Evolutionary conservation across 1,140 invertebrate genomes (phyloP).

Genomic region (Nebria ingens): DNA sequence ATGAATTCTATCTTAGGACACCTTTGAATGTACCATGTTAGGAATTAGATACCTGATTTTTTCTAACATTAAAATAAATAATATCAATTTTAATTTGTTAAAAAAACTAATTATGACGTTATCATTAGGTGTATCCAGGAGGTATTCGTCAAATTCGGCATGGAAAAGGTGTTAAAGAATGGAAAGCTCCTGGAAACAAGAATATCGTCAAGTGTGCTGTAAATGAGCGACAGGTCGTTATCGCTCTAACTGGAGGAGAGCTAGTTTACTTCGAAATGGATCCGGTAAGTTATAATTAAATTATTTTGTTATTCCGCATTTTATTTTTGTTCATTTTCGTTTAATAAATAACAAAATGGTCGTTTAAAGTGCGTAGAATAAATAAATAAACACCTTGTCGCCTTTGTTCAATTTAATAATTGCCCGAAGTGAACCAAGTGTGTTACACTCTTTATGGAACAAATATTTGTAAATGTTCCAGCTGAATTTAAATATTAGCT

Average conservation of each 20-base stretch:
- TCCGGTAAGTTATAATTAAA: conserved; percentile 57
- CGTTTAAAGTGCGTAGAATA: not conserved
- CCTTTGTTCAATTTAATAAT: conserved; percentile 22
- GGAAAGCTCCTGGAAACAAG: conserved; percentile 97
- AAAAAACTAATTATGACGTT: too few species aligned
- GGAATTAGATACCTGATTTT: not conserved
- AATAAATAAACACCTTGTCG: conserved; percentile 23
- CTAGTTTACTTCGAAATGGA: conserved; percentile 99
- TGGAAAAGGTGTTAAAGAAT: conserved; percentile 97
- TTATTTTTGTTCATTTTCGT: conserved; percentile 5
- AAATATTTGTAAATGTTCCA: too few species aligned
- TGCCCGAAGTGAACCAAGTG: conserved; percentile 28
- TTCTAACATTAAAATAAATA: too few species aligned
- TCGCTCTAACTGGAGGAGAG: conserved; percentile 94
- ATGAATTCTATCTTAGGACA: conserved; percentile 1
- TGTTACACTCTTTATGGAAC: conserved; percentile 2
- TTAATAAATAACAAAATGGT: not conserved
- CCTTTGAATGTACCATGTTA: not conserved
- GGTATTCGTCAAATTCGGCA: conserved; percentile 97
- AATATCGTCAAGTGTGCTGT: conserved; percentile 96
- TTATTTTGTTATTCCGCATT: not conserved
- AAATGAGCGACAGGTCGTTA: conserved; percentile 97
- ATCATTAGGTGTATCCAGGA: conserved; percentile 90
- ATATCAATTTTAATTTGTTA: too few species aligned
- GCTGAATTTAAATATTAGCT: too few species aligned